Evolutionary conservation across 2,797 vertebrate genomes (phyloP).

Genomic region (Uromys caudimaculatus): DNA sequence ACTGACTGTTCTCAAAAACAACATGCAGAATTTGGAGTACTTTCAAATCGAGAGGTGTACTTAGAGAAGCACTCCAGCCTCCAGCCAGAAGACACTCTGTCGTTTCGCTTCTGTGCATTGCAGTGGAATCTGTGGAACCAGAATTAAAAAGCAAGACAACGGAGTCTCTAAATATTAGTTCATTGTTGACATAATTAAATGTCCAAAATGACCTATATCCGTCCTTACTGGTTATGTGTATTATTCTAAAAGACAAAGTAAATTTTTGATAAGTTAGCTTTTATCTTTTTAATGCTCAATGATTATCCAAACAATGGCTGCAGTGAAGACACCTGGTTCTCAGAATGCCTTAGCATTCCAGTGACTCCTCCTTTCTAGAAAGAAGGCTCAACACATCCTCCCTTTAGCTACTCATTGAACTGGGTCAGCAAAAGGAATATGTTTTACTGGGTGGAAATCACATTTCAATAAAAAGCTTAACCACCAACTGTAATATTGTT

Average conservation of each 20-base stretch:
- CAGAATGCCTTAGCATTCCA: neutral
- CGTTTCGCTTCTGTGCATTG: constrained; percentile 74
- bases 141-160: constrained; percentile 44
- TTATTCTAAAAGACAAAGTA: neutral
- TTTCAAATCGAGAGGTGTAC: constrained; percentile 70
- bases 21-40: constrained; percentile 51
- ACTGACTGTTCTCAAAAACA: constrained; percentile 75
- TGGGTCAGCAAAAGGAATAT: constrained; percentile 19
- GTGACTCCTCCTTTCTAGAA: neutral
- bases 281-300: constrained; percentile 35
- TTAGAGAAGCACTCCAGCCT: constrained; percentile 65
- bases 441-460: constrained; percentile 52
- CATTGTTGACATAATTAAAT: constrained; percentile 40
- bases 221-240: constrained; percentile 11
- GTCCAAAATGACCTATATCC: neutral
- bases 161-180: constrained; percentile 41
- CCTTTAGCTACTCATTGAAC: neutral
- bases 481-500: constrained; percentile 35
- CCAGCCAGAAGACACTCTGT: constrained; percentile 61
- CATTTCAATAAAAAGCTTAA: constrained; percentile 4
- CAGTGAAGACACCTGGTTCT: constrained; percentile 24
- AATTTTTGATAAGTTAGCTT: constrained; percentile 6
- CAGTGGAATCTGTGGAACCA: constrained; percentile 75
- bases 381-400: neutral
- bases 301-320: neutral